A percentile compares a stretch with the other conserved stretches of the same genome.
phyloP scores from a whole-genome alignment of 1,140 invertebrate genomes.

The Dryas iulia region DNA sequence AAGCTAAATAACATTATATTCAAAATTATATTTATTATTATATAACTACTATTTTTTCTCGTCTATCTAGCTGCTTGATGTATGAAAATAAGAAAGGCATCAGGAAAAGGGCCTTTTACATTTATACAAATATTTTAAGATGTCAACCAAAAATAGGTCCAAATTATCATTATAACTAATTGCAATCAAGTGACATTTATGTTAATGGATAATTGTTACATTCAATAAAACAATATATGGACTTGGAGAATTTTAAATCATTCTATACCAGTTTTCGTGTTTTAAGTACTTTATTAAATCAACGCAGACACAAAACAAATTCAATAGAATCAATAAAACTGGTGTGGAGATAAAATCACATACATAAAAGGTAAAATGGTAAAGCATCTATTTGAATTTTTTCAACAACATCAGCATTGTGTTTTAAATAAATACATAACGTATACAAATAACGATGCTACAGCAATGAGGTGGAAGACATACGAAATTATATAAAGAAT shows the following conservation, averaged over 20 bases:
- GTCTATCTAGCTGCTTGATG: too few species aligned
- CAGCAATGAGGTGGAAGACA: conserved; percentile 10
- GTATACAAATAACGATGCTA: neutral
- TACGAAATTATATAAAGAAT: conserved; percentile 17
- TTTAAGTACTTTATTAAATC: conserved; percentile 54
- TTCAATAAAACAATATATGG: too few species aligned
- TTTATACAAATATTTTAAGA: too few species aligned
- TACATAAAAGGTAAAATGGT: conserved; percentile 24
- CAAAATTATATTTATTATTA: too few species aligned
- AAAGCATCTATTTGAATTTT: conserved; percentile 4
- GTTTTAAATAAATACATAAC: conserved; percentile 22
- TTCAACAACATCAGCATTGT: conserved; percentile 8
- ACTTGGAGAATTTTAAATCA: conserved; percentile 27
- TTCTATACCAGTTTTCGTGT: conserved; percentile 28
- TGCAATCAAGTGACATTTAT: too few species aligned
- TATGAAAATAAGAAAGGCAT: too few species aligned
- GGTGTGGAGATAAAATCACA: conserved; percentile 35
- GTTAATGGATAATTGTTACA: too few species aligned
- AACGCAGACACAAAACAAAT: conserved; percentile 49
- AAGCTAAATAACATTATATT: too few species aligned
- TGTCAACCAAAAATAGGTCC: too few species aligned
- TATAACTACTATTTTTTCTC: too few species aligned
- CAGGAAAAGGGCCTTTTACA: too few species aligned
- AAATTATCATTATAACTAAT: too few species aligned
- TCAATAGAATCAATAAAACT: conserved; percentile 53